Evolutionary conservation across 2,797 vertebrate genomes (phyloP), one percentile per base, ranked within the genome.

Genomic region (Catostomus latipinnis): DNA sequence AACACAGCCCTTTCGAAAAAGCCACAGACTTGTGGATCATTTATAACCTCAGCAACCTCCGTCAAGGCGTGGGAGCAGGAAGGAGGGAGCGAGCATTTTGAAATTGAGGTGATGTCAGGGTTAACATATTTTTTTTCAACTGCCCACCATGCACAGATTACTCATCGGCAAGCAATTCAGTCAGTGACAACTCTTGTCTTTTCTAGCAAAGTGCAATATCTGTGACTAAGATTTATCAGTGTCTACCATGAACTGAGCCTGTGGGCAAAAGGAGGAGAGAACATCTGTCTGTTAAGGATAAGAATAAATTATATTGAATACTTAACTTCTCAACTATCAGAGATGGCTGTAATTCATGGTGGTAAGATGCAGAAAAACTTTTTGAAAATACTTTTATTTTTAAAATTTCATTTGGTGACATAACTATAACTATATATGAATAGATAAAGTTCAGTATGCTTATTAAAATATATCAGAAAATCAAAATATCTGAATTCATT

Each of bases 61-160:
- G 72, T 71, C 43, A 53, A 69, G 77, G 49, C 5, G 46, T 71
- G 52, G 73, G 49, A 45, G 46, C 60, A 46, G 54, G 43, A 7
- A 60, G 14, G 13, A 71, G 66, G 63, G 16, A 68, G 69, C 7
- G n/a, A 63, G 50, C 54, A n/a, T 52, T 67, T 74, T 1, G 54
- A 76, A 68, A 74, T 74, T 50, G 71, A 76, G 74, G 76, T 82
- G 70, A 74, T 46, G 82, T 80, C 78, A 75, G 71, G 81, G 74
- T 81, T 81, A 82, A 82, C 82, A 76, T 74, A 82, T 56, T 65
- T 22, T 34, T 70, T 79, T 67, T 79, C 73, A 81, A 67, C 76
- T 61, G 62, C 34, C 50, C 49, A 50, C 65, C 60, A 71, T 22
- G 16, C 61, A 62, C 66, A 78, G 76, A 74, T 74, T 74, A 54